Conservation (phyloP, 2,888 invertebrate species). For the Thereva nobilitata region DNA sequence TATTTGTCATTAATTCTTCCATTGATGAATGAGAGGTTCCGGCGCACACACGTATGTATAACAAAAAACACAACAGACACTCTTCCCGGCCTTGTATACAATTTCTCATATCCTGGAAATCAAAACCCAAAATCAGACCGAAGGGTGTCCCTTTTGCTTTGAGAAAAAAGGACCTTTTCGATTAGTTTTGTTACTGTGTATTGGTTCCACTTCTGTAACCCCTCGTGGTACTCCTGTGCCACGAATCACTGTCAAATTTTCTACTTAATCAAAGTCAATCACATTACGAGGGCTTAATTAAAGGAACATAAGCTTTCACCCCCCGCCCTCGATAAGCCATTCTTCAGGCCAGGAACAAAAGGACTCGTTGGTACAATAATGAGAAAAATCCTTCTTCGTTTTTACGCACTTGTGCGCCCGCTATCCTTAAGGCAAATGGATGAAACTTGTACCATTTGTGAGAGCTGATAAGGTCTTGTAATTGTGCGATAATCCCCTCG, state of each 20-base stretch:
- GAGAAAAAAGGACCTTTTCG: too few relatives aligned
- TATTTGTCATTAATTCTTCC: neutral
- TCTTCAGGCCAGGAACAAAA: neutral
- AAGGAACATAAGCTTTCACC: neutral
- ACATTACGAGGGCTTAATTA: slow-evolving; percentile 8
- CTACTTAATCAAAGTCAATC: slow-evolving; percentile 22
- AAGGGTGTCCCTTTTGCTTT: too few relatives aligned
- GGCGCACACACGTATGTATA: neutral
- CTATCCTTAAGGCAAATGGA: neutral
- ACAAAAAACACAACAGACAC: too few relatives aligned
- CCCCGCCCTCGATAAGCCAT: neutral
- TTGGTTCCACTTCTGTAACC: too few relatives aligned
- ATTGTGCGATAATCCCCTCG: slow-evolving; percentile 17
- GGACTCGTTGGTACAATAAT: neutral
- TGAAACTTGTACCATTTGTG: neutral
- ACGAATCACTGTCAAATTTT: neutral
- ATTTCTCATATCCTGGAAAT: too few relatives aligned
- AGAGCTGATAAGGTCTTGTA: slow-evolving; percentile 1
- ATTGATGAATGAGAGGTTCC: neutral
- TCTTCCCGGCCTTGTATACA: too few relatives aligned
- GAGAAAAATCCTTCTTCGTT: too few relatives aligned
- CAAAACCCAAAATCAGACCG: too few relatives aligned
- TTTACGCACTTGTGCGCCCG: neutral
- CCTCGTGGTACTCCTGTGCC: neutral
- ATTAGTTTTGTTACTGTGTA: too few relatives aligned